A percentile compares a stretch with the other conserved stretches of the same genome.
Conservation (phyloP, 2,888 invertebrate species). For the Oligia latruncula region DNA sequence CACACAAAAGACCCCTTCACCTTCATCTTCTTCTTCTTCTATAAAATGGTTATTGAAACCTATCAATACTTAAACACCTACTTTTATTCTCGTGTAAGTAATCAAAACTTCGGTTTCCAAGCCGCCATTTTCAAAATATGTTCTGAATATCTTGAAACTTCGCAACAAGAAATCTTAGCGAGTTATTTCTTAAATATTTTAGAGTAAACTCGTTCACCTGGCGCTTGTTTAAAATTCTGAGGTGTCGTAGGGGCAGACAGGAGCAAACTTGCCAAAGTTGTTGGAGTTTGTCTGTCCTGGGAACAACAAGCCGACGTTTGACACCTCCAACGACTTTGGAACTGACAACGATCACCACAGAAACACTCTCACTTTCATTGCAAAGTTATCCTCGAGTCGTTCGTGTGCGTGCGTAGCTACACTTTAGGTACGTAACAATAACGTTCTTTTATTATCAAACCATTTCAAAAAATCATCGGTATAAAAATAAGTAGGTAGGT, state of each 20-base stretch:
- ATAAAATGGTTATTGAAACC: slow-evolving; percentile 19
- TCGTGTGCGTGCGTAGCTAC: slow-evolving; percentile 15
- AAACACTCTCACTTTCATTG: slow-evolving; percentile 71
- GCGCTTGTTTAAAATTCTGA: slow-evolving; percentile 85
- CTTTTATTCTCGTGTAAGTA: slow-evolving; percentile 49
- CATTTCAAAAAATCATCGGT: slow-evolving; percentile 36
- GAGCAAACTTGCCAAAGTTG: slow-evolving; percentile 78
- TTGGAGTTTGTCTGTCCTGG: slow-evolving; percentile 73
- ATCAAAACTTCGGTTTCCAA: slow-evolving; percentile 54
- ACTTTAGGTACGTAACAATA: slow-evolving; percentile 19
- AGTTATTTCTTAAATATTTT: slow-evolving; percentile 81
- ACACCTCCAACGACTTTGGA: slow-evolving; percentile 77
- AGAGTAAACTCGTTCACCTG: slow-evolving; percentile 83
- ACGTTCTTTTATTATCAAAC: slow-evolving; percentile 36
- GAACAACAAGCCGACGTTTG: slow-evolving; percentile 76
- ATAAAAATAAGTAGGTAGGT: slow-evolving; percentile 25
- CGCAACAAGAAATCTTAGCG: slow-evolving; percentile 75
- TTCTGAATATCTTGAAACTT: slow-evolving; percentile 69
- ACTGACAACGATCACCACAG: slow-evolving; percentile 77
- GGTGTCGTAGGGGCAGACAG: slow-evolving; percentile 77
- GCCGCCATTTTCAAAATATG: slow-evolving; percentile 56
- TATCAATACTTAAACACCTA: slow-evolving; percentile 46
- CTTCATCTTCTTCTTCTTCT: not conserved
- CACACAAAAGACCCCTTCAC: no score
- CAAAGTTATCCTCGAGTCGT: slow-evolving; percentile 37